Base-by-base conservation (phyloP, 2,888 invertebrate species). In the Nomada fucata region DNA sequence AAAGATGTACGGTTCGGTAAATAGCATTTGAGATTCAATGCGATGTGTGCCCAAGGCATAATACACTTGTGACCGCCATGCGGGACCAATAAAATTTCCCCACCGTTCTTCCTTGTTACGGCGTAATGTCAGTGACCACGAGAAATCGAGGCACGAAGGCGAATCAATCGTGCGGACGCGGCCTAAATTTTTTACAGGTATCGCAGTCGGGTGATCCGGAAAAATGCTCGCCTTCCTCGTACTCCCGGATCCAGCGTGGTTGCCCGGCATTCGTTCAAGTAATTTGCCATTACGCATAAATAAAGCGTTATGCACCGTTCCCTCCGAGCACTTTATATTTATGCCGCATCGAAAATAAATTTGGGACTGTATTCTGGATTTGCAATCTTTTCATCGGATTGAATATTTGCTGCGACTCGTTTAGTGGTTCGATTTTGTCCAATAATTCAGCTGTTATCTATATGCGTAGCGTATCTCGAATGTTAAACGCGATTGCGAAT, bases 1-100 rank as follows among this genome's bases (percentile, higher is more conserved):
- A 88, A 88, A 88, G 88, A 88, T 82, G 76, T 83, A 79, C 82
- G 72, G 74, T 85, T 86, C 75, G 78, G 79, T 76, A 86, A 88
- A 85, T 85, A 80, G 72, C 75, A 73, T 82, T 86, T 79, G 76
- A 75, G 80, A 88, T 86, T 88, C 84, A 75, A 84, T 63, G 73
- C 77, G 57, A 50, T 71, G 65, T 72, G 55, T 50, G 64, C 53
- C 76, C 69, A 82, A 74, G 71, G 73, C 64, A 73, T 70, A 83
- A 83, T 82, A 75, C 77, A 70, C 74, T 65, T 64, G 81, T 74
- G 73, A 73, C 73, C 76, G 67, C 20, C 47, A 64, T 69, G 72
- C 61, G 47, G 78, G 78, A 42, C 82, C 70, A 63, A 82, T 78
- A 77, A 82, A 82, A 55, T 74, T 36, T 53, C 52, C n/a, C 64